Evolutionary conservation across 2,113 vertebrate genomes (phyloP).

Genomic region (Gracilinanus agilis): DNA sequence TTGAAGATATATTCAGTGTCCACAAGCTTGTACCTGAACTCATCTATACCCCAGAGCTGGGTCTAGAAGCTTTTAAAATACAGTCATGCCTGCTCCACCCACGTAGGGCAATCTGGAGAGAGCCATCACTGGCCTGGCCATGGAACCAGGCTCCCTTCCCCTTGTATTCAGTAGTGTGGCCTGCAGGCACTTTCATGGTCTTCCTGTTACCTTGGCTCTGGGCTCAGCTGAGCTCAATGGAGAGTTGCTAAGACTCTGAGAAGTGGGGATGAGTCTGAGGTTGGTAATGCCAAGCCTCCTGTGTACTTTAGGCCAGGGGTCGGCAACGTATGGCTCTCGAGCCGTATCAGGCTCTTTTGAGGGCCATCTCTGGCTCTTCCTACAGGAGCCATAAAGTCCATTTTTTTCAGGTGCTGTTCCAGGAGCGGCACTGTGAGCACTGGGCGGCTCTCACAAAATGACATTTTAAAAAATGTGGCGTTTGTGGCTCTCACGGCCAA

Average conservation of each 20-base stretch:
- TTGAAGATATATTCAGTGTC: not conserved
- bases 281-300: slow-evolving; percentile 64
- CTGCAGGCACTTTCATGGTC: slow-evolving; percentile 62
- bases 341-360: no score
- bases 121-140: slow-evolving; percentile 69
- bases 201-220: slow-evolving; percentile 47
- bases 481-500: no score
- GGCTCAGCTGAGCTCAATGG: slow-evolving; percentile 74
- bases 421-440: no score
- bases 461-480: no score
- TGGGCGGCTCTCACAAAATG: no score
- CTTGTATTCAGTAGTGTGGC: slow-evolving; percentile 62
- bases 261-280: slow-evolving; percentile 69
- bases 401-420: no score
- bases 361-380: no score
- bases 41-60: not conserved
- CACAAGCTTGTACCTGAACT: not conserved
- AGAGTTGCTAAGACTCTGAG: slow-evolving; percentile 67
- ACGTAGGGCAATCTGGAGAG: slow-evolving; percentile 49
- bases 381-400: no score
- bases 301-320: slow-evolving; percentile 62
- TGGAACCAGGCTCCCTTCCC: slow-evolving; percentile 59
- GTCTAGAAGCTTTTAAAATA: not conserved
- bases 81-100: not conserved
- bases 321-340: no score